Base-by-base conservation (phyloP, 2,797 vertebrate species). In the Muscicapa comitata region DNA sequence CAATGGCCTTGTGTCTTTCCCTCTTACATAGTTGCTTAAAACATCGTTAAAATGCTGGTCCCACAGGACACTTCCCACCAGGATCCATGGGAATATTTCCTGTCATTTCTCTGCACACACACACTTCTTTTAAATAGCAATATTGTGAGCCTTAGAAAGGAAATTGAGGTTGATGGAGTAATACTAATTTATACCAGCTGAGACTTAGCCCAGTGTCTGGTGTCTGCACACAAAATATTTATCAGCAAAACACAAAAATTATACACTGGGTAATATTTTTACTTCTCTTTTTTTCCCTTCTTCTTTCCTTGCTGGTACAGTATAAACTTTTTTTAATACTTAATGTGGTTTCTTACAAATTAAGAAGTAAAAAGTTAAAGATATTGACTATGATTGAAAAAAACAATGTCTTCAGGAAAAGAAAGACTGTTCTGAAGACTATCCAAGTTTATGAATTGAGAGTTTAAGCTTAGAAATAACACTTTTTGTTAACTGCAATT, bases 181-280 rank as follows among this genome's bases (percentile, higher is more conserved):
- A 90, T 73, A 48, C 89, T 91, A 91, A 93, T 95, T 90, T 94
- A 73, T 93, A 95, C 70, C 87, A 96, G 87, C 91, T 94, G 95
- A 94, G 82, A 66, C 67, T 81, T 73, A 90, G 71, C 83, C 47
- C 76, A 37, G 37, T 81, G 66, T 81, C 85, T 88, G 73, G 33
- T 92, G 86, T 66, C 70, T 84, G 76, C 70, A 63, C 89, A 84
- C 63, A 79, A 9, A 88, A 91, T 90, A 73, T 88, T 95, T 93
- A 88, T 87, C 81, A 91, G 72, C 76, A 86, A 83, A 94, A 78
- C 2, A 4, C 57, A 53, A 53, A 53, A 53, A 31, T 53, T 53
- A 53, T 53, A 23, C 20, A 23, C 43, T 63, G 61, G 28, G 17
- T 62, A 35, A 29, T 48, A 61, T 63, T 90, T 88, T 86, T 48